Base-by-base conservation (phyloP, 2,888 invertebrate species). In the Apotomis capreana region DNA sequence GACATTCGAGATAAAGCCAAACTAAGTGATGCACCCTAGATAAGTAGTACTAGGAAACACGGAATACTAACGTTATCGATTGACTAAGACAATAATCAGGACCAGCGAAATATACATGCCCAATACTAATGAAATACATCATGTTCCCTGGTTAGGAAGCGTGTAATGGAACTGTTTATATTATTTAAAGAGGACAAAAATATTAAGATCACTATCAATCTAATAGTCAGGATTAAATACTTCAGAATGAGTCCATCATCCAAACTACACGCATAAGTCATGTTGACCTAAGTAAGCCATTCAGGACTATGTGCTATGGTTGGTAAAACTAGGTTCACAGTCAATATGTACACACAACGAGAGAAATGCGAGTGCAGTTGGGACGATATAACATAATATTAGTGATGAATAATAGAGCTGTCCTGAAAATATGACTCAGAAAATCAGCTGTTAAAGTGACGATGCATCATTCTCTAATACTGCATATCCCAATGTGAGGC, bases 321-420 rank as follows among this genome's bases (percentile, higher is more conserved):
- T 68, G 44, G 62, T 52, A 64, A 68, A 71, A 68, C 71, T 71
- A 71, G 57, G 71, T 69, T 71, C 62, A 71, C 71, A 68, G 51
- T 68, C 71, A 71, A 49, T 71, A 73, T 73, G 46, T 68, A 61
- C 71, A 73, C 68, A 76, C 77, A 79, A 76, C 74, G 69, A 78
- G 70, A 76, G 74, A 74, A 78, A 77, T 80, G 76, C 80, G 77
- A 78, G 83, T 87, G 89, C 87, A 89, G 89, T 91, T 91, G 90
- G 89, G 89, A 90, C 87, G 89, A 89, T 87, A 78, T 83, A 82
- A 85, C 81, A 86, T 84, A 82, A 84, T 87, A 91, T 91, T 92
- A 92, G 92, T 92, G 87, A 91, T 91, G 89, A 89, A 92, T 92
- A 93, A 93, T 92, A 93, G 93, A 92, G 93, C 93, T 92, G 93